Percentiles rank a stretch among this genome's conserved stretches.
Evolutionary conservation across 2,113 vertebrate species (phyloP).

Genomic region (Pandion haliaetus): DNA sequence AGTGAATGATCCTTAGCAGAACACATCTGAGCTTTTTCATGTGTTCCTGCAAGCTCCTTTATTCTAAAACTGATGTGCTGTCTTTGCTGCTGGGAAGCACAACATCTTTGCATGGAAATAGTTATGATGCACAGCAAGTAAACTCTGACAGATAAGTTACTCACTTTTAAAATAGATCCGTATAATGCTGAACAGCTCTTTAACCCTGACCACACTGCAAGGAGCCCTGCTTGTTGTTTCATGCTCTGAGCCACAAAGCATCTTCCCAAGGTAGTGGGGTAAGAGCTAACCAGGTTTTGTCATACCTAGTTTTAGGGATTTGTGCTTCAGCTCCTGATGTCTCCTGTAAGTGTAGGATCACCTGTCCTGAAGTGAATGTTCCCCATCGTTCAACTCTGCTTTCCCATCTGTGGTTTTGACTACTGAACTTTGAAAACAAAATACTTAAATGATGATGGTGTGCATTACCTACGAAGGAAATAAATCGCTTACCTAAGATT

Average conservation of each 20-base stretch:
- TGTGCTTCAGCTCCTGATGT: not conserved
- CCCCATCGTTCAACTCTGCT: accelerated
- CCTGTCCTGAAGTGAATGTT: accelerated
- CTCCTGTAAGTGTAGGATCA: not conserved
- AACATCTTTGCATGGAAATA: not conserved
- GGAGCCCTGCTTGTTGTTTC: not conserved
- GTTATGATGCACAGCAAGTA: not conserved
- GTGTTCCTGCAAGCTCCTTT: not conserved
- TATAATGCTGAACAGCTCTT: not conserved
- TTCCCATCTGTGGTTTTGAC: not conserved
- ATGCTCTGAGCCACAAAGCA: not conserved
- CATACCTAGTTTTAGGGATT: not conserved
- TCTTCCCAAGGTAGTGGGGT: not conserved
- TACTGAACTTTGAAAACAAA: not conserved
- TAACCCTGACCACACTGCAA: not conserved
- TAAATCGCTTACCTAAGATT: not conserved
- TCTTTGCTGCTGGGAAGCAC: not conserved
- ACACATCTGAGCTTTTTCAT: not conserved
- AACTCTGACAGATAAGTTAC: not conserved
- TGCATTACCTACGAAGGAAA: not conserved
- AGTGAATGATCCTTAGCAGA: not conserved
- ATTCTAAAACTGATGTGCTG: not conserved
- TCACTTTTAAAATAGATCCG: not conserved
- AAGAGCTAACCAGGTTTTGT: not conserved
- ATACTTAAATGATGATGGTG: accelerated